Base-by-base conservation (phyloP, 2,888 invertebrate species). In the Athalia cordata region DNA sequence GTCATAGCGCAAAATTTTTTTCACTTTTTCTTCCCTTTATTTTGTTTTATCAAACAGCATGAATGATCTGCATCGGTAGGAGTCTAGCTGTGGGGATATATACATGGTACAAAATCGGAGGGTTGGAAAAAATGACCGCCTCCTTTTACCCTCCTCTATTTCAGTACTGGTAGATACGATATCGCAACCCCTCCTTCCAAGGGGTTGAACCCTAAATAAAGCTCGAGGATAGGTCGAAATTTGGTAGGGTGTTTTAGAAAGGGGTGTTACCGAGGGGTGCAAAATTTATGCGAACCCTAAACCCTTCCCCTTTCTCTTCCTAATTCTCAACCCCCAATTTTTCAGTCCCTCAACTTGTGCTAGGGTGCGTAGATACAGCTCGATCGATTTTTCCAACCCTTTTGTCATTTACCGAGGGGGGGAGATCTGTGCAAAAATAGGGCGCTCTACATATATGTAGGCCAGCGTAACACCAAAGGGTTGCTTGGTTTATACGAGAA, bases 381-480 rank as follows among this genome's bases (percentile, higher is more conserved):
- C 75, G 75, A 75, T 75, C 75, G 75, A 75, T 75, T 75, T 75
- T 75, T 75, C 75, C 61, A 75, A 61, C 75, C 75, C 75, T 75
- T 67, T 62, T 75, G 29, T 75, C 49, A 11, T 11, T 62, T 8
- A 8, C 62, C 15, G 62, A 62, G 8, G 29, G 29, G 57, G 47
- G 49, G 55, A 55, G 75, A 75, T 61, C 61, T 75, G 75, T 75
- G 75, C 75, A 64, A 75, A 75, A 75, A 75, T 75, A 75, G 75
- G 75, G 62, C 62, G 75, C 62, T 11, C 67, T 75, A 15, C 62
- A 62, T 13, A 47, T 62, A 75, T 75, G 62, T 75, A 75, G 75
- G 64, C 75, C 75, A 75, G 50, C 75, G 75, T 75, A 61, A 62
- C 75, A 49, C 50, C 49, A 50, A 64, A 64, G 75, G 75, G 75